Conservation (phyloP, 2,888 invertebrate species). For the Phytoseiulus persimilis region DNA sequence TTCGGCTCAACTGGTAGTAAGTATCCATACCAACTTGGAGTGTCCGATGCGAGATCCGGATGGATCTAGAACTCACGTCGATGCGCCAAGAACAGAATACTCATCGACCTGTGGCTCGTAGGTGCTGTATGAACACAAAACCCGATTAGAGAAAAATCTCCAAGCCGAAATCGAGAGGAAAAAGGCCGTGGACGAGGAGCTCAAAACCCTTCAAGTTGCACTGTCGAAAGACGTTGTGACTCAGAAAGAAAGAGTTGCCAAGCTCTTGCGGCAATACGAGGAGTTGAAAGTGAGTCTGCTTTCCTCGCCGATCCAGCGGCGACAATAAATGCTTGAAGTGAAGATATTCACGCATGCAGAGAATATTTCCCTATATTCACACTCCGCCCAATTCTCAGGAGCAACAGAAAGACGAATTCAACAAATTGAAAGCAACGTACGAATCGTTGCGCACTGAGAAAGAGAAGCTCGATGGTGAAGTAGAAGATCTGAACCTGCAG, state of each 20-base stretch:
- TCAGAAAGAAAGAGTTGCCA: constrained; percentile 6
- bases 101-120: too few relatives aligned
- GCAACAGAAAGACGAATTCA: constrained; percentile 9
- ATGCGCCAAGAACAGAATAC: too few relatives aligned
- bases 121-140: constrained; percentile 33
- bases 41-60: neutral
- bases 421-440: constrained; percentile 19
- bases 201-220: constrained; percentile 14
- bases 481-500: constrained; percentile 21
- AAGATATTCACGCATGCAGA: too few relatives aligned
- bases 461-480: constrained; percentile 13
- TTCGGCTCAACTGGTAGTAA: constrained; percentile 8
- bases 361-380: too few relatives aligned
- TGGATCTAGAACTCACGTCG: too few relatives aligned
- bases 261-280: constrained; percentile 15
- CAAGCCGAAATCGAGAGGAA: constrained; percentile 29
- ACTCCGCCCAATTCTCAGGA: neutral
- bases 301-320: neutral
- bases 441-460: constrained; percentile 9
- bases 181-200: constrained; percentile 28
- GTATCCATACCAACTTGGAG: neutral
- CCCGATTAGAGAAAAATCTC: constrained; percentile 25
- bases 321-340: too few relatives aligned
- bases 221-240: neutral
- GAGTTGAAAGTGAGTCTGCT: constrained; percentile 8